Evolutionary conservation across 92 coral and sea anemone genomes (phyloP), one percentile per base, ranked within the genome.

Genomic region (Actinernus sp.): DNA sequence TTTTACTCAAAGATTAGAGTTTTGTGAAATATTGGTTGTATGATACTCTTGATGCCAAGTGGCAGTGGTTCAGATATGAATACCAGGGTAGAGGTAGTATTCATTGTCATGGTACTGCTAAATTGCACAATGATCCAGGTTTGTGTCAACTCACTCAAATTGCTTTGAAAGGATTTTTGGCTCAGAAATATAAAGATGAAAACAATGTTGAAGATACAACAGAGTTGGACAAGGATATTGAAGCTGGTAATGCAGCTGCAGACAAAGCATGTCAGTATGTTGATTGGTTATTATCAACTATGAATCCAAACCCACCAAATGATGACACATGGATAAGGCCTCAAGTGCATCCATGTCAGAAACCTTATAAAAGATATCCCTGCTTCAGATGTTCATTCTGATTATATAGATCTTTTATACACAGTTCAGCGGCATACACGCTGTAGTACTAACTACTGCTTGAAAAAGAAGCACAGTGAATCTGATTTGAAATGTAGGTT

Each of bases 361-460:
- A n/a, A n/a, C n/a, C n/a, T n/a, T n/a, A n/a, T n/a, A n/a, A n/a
- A n/a, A n/a, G 87, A 85, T 39, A 55, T 85, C 18, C 71, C 82
- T 62, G 87, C 78, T 10, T 85, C 69, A 33, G 82, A 78, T 25
- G 57, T 6, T 29, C 70, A 79, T 71, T 68, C 63, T 47, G 92
- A 85, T 79, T 85, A 34, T 73, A 49, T 61, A 28, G 84, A 86
- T 70, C 52, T 80, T 58, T 62, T 85, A 28, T 79, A 85, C 77
- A 65, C 65, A 74, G 87, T 85, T 65, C 92, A 85, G 57, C 79
- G 87, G 10, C 92, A 85, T 79, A 78, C 92, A 18, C 82, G 81
- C 34, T 78, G 91, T 71, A 85, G 91, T 71, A 73, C 88, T 4
- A 73, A 66, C 58, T 85, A 85, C 55, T 85, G 87, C 43, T 48